Percentiles rank a stretch among this genome's conserved stretches.
These are phyloP conservation scores for Diploptera punctata DNA, from an alignment of 2,888 invertebrate genomes.

Conservation along the genomic window DNA sequence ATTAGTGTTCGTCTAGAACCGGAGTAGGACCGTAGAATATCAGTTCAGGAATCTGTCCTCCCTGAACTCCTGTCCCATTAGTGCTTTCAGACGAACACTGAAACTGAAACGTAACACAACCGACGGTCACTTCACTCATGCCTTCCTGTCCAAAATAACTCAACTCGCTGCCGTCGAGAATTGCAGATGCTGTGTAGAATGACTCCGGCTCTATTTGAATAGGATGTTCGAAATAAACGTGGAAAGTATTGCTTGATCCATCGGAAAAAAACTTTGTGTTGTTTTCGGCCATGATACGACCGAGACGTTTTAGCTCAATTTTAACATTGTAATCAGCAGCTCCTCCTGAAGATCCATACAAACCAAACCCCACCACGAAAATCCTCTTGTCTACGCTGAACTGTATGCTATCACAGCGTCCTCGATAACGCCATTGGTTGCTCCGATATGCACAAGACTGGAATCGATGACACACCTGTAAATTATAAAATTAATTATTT, in stretches of 20 bases:
- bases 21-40: conserved; percentile 91
- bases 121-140: conserved; percentile 91
- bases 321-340: conserved; percentile 95
- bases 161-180: conserved; percentile 90
- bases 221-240: conserved; percentile 80
- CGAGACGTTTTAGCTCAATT: conserved; percentile 90
- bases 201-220: conserved; percentile 85
- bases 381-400: conserved; percentile 95
- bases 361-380: conserved; percentile 93
- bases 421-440: conserved; percentile 97
- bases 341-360: conserved; percentile 96
- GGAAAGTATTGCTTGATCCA: conserved; percentile 95
- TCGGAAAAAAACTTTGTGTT: conserved; percentile 95
- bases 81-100: conserved; percentile 97
- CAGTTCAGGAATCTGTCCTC: conserved; percentile 96
- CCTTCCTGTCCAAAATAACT: conserved; percentile 98
- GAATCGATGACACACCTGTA: conserved; percentile 91
- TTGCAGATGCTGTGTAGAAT: conserved; percentile 95
- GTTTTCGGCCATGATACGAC: conserved; percentile 87
- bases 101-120: conserved; percentile 95
- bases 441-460: conserved; percentile 96
- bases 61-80: conserved; percentile 96
- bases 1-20: conserved; percentile 57
- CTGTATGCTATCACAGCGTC: conserved; percentile 95
- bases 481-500: no score